phyloP scores from a whole-genome alignment of 2,888 invertebrate genomes.

The Meteorus cinctellus region DNA sequence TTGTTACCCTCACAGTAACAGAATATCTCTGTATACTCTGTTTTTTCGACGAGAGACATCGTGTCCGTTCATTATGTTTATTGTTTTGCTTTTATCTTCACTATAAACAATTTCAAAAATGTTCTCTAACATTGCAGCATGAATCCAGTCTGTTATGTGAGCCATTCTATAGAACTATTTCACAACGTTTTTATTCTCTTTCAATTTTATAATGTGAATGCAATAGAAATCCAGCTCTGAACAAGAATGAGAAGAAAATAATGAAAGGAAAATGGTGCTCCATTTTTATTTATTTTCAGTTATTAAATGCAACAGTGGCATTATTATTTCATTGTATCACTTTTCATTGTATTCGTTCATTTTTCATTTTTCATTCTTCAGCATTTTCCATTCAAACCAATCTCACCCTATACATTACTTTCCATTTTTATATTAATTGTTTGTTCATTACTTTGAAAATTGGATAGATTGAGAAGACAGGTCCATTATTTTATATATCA shows the following conservation, averaged over 20 bases:
- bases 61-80: background rate
- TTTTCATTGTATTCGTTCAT: conserved; percentile 31
- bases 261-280: background rate
- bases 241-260: background rate
- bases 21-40: background rate
- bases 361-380: background rate
- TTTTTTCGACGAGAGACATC: background rate
- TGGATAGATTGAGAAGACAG: background rate
- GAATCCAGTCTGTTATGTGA: conserved; percentile 1
- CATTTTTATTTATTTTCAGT: conserved; percentile 15
- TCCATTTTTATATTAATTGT: conserved; percentile 2
- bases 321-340: conserved; percentile 26
- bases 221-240: background rate
- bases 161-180: background rate
- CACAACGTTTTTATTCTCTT: background rate
- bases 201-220: background rate
- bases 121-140: conserved; percentile 24
- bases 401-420: conserved; percentile 13
- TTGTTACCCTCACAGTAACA: background rate
- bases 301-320: conserved; percentile 2
- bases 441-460: conserved; percentile 7
- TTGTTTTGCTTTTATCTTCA: conserved; percentile 9
- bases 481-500: background rate
- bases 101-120: conserved; percentile 43
- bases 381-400: background rate